Conservation (phyloP, 2,797 vertebrate species). For the Rhinichthys osculus region DNA sequence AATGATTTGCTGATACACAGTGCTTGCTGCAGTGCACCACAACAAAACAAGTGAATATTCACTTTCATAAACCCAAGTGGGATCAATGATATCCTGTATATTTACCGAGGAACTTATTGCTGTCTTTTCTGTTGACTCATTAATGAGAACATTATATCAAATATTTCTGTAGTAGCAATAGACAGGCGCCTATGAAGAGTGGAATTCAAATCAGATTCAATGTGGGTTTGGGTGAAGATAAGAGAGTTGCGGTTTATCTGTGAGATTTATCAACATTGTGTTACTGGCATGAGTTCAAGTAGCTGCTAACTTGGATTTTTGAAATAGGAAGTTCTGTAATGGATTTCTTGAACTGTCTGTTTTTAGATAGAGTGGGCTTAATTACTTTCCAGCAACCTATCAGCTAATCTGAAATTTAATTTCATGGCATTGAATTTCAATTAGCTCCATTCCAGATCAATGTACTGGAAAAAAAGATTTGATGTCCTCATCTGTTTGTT, state of each 20-base stretch:
- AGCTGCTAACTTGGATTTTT: conserved; percentile 18
- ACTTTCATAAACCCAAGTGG: neutral
- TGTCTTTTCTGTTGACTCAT: conserved; percentile 8
- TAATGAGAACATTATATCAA: neutral
- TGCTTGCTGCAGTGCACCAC: neutral
- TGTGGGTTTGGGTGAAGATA: conserved; percentile 64
- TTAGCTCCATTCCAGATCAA: conserved; percentile 22
- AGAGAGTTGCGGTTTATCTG: conserved; percentile 63
- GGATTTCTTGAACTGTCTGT: conserved; percentile 45
- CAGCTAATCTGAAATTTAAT: conserved; percentile 20
- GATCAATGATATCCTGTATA: conserved; percentile 1
- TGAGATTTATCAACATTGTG: conserved; percentile 61
- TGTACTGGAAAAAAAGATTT: conserved; percentile 4
- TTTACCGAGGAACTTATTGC: neutral
- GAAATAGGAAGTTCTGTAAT: conserved; percentile 37
- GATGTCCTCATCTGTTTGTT: conserved; percentile 8
- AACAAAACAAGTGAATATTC: neutral
- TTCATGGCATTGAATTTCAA: conserved; percentile 8
- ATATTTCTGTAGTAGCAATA: conserved; percentile 30
- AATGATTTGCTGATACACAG: conserved; percentile 3
- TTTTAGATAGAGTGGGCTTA: neutral
- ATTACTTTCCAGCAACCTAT: conserved; percentile 14
- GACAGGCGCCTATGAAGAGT: conserved; percentile 1
- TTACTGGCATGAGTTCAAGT: conserved; percentile 45
- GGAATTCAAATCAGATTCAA: conserved; percentile 11